phyloP scores from a whole-genome alignment of 1,140 invertebrate species.

The Neodiprion fabricii region DNA sequence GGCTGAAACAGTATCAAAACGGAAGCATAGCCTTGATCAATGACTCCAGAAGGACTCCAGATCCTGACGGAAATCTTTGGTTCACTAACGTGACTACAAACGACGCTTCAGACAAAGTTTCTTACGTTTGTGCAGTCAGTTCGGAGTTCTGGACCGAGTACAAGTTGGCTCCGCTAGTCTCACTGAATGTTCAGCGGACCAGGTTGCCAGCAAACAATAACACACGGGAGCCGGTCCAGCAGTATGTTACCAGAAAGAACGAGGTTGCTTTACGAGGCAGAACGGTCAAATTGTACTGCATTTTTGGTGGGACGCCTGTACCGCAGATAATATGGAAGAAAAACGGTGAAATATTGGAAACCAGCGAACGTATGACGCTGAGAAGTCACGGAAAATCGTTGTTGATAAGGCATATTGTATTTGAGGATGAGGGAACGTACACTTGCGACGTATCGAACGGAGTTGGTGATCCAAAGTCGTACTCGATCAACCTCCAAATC shows the following conservation, averaged over 20 bases:
- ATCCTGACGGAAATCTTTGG: constrained; percentile 93
- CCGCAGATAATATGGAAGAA: constrained; percentile 87
- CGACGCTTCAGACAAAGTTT: constrained; percentile 83
- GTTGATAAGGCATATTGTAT: constrained; percentile 83
- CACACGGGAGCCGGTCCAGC: constrained; percentile 75
- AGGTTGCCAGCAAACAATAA: constrained; percentile 79
- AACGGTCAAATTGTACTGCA: constrained; percentile 84
- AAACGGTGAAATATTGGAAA: constrained; percentile 71
- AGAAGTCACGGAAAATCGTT: constrained; percentile 93
- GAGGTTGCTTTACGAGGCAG: constrained; percentile 84
- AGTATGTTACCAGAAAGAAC: constrained; percentile 87
- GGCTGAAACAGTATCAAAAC: constrained; percentile 83
- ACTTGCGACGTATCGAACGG: constrained; percentile 93
- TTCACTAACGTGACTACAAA: constrained; percentile 90
- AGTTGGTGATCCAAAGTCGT: constrained; percentile 81
- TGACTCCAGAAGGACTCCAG: constrained; percentile 90
- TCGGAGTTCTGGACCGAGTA: constrained; percentile 89
- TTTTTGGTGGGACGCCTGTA: constrained; percentile 88
- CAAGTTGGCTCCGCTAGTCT: constrained; percentile 85
- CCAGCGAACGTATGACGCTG: constrained; percentile 78
- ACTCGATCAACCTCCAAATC: constrained; percentile 84
- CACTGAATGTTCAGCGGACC: constrained; percentile 78
- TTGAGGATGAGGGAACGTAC: constrained; percentile 87
- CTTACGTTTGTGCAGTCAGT: constrained; percentile 89
- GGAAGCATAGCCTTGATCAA: constrained; percentile 88